These are phyloP conservation scores for Taurulus bubalis DNA, from an alignment of 2,113 vertebrate species.

Conservation along the genomic window DNA sequence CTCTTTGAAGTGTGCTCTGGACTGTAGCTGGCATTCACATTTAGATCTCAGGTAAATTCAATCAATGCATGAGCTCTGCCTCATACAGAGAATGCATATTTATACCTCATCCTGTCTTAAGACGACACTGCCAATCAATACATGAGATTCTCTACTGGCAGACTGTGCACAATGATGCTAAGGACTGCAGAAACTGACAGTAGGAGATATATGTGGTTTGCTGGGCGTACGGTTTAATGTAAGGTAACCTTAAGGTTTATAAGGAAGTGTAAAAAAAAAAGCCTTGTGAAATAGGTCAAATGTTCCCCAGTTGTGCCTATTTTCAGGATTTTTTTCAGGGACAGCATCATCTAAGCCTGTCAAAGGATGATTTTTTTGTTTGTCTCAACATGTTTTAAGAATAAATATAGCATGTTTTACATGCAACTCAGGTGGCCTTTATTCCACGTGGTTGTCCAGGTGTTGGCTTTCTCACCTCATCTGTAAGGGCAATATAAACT, in stretches of 20 bases:
- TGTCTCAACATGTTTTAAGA: too few species aligned
- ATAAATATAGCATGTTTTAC: not conserved
- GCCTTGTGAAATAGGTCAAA: not conserved
- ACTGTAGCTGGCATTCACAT: not conserved
- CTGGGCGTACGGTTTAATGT: not conserved
- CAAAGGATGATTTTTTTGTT: not conserved
- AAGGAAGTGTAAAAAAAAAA: not conserved
- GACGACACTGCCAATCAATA: slow-evolving; percentile 39
- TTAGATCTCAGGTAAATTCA: slow-evolving; percentile 16
- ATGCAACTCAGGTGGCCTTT: slow-evolving; percentile 39
- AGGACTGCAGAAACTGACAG: not conserved
- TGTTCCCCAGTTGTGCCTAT: not conserved
- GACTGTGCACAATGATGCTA: not conserved
- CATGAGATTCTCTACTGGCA: slow-evolving; percentile 34
- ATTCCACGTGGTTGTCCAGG: slow-evolving; percentile 4
- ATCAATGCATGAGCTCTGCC: slow-evolving; percentile 29
- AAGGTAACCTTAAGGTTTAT: slow-evolving; percentile 7
- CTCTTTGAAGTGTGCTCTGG: not conserved
- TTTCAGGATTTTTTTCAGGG: not conserved
- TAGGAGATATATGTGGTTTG: not conserved
- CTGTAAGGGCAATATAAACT: slow-evolving; percentile 2
- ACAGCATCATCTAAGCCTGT: not conserved
- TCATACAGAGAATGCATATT: slow-evolving; percentile 44
- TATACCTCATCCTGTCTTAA: not conserved
- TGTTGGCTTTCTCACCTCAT: slow-evolving; percentile 35